A percentile compares a stretch with the other conserved stretches of the same genome.
These are phyloP conservation scores for Peromyscus polionotus DNA, from an alignment of 2,113 vertebrate species.

Conservation along the genomic window DNA sequence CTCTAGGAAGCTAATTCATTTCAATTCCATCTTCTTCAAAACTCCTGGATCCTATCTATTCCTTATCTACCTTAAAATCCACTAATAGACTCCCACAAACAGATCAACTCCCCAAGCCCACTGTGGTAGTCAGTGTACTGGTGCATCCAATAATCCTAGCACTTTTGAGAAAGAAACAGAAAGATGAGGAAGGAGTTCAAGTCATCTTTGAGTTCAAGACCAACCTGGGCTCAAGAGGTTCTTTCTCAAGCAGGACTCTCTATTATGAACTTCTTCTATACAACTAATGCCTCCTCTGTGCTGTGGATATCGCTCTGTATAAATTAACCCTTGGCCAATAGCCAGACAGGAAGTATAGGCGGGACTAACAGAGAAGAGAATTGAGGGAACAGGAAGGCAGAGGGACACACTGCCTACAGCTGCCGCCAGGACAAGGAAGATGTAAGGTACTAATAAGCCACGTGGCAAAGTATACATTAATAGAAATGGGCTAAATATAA, in stretches of 20 bases:
- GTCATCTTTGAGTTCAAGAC: background rate
- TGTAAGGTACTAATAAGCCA: no score
- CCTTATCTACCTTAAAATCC: background rate
- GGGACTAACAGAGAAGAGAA: no score
- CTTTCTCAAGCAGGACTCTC: background rate
- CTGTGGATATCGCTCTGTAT: no score
- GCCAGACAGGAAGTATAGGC: no score
- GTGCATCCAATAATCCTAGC: background rate
- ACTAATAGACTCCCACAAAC: background rate
- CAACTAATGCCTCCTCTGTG: background rate
- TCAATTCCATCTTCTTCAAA: background rate
- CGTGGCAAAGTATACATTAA: no score
- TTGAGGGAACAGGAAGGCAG: no score
- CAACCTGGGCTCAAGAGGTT: background rate
- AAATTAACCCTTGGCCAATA: no score
- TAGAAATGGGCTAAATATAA: no score
- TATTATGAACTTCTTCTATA: background rate
- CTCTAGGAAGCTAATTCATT: background rate
- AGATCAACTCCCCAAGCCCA: background rate
- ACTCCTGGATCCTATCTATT: background rate
- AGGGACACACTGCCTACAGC: no score
- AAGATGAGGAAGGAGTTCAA: background rate
- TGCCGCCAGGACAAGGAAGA: no score
- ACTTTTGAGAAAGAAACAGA: background rate
- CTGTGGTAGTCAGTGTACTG: background rate